Percentiles rank a stretch among this genome's conserved stretches.
Conservation (phyloP, 2,113 vertebrate genomes). For the Seriola aureovittata region DNA sequence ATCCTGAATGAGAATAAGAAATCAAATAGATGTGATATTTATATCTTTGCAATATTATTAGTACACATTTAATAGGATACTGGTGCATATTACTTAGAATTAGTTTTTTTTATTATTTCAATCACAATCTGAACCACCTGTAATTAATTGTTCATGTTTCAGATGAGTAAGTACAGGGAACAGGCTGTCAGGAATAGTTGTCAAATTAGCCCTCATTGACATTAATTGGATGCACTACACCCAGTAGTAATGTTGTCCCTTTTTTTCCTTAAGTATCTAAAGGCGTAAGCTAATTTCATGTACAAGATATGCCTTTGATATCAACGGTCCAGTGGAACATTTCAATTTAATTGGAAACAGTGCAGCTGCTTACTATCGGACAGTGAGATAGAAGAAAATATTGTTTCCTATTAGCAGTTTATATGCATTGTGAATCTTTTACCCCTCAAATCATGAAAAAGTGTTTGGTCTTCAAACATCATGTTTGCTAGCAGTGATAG, state of each 20-base stretch:
- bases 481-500: not conserved
- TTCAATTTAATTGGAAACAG: constrained; percentile 59
- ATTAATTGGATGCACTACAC: constrained; percentile 78
- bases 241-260: constrained; percentile 64
- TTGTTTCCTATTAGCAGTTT: constrained; percentile 23
- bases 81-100: constrained; percentile 10
- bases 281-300: constrained; percentile 56
- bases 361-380: not conserved
- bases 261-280: constrained; percentile 40
- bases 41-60: constrained; percentile 20
- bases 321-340: constrained; percentile 51
- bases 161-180: constrained; percentile 72
- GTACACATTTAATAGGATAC: constrained; percentile 18
- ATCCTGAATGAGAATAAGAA: not conserved
- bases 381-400: constrained; percentile 36
- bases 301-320: constrained; percentile 61
- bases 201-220: constrained; percentile 75
- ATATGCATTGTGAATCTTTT: constrained; percentile 9
- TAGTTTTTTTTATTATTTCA: constrained; percentile 18
- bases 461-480: constrained; percentile 25
- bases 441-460: not conserved
- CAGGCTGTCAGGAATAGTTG: constrained; percentile 64
- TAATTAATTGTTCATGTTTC: constrained; percentile 73
- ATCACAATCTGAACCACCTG: constrained; percentile 57
- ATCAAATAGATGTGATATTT: not conserved